A percentile compares a stretch with the other conserved stretches of the same genome.
Conservation (phyloP, 2,888 invertebrate genomes). For the Andricus quercusramuli region DNA sequence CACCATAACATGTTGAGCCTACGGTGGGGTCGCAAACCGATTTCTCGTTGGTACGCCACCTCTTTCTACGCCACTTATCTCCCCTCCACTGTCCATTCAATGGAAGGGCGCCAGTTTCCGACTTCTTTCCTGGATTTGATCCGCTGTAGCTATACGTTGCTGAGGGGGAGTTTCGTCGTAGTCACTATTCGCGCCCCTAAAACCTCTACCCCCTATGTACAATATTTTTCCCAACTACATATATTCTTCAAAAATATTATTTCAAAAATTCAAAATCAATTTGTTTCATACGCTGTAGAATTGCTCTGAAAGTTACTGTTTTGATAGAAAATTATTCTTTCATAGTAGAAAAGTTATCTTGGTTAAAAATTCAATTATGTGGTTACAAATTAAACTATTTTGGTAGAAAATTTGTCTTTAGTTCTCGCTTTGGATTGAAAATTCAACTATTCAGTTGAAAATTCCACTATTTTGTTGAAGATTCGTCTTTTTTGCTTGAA, state of each 20-base stretch:
- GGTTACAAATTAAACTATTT: too few relatives aligned
- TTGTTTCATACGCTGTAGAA: not conserved
- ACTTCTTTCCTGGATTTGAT: slow-evolving; percentile 46
- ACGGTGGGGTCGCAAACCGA: slow-evolving; percentile 53
- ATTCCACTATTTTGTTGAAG: too few relatives aligned
- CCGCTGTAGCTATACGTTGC: not conserved
- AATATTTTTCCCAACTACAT: slow-evolving; percentile 6
- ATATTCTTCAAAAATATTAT: slow-evolving; percentile 20
- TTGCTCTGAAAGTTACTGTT: too few relatives aligned
- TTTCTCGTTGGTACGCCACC: slow-evolving; percentile 62
- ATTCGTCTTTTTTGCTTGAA: too few relatives aligned
- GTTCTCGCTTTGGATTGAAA: too few relatives aligned
- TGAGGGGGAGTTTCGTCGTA: not conserved
- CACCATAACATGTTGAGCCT: slow-evolving; percentile 56
- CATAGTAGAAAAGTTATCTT: too few relatives aligned
- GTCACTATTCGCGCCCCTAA: slow-evolving; percentile 29
- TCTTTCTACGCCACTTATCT: slow-evolving; percentile 50
- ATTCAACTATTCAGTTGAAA: too few relatives aligned
- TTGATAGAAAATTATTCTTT: too few relatives aligned
- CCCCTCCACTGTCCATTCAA: slow-evolving; percentile 43
- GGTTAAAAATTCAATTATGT: too few relatives aligned
- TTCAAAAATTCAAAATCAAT: not conserved
- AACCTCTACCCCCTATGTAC: not conserved
- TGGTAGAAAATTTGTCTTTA: too few relatives aligned
- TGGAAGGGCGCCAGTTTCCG: slow-evolving; percentile 11